Base-by-base conservation (phyloP, 1,140 invertebrate species). In the Coenobita brevimanus region DNA sequence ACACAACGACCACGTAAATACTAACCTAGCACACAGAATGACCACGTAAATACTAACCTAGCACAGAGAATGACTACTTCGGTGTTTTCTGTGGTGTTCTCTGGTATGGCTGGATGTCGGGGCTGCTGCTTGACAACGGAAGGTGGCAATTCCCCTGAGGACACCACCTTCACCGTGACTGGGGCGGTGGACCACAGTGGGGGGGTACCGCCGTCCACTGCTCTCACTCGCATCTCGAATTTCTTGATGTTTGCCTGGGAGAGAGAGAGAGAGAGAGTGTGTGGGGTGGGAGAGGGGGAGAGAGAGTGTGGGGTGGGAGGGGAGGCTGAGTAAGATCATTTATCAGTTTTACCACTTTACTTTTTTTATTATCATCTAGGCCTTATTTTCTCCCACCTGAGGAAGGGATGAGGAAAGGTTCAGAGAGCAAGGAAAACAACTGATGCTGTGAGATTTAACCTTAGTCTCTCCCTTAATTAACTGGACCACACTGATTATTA, bases 61-160 rank as follows among this genome's bases (percentile, higher is more conserved):
- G 82, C 82, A 60, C 82, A 85, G 2, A 85, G 54, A 2, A 46
- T 62, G 38, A 71, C 69, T 2, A 85, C 82, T 36, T 75, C 71
- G 15, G 82, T 85, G 82, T 76, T 85, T 41, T 85, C 82, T 8
- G 82, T 85, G 50, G 82, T 85, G 73, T 85, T 85, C 71, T 85
- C 82, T 13, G 33, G 82, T 2, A 85, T 85, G 17, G 73, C 73
- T 21, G 82, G 82, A 10, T 71, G 82, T 2, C 50, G 82, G 1
- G 82, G 82, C 41, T 85, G 10, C 71, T 85, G 82, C 36, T 46
- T 76, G 50, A 85, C 82, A 17, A 85, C 73, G 8, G 82, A 62
- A 54, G 82, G 82, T 0, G 82, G 82, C 71, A 85, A 54, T 24
- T 85, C 82, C n/a, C 82, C 82, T 8, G 82, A 85, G 17, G 82